phyloP scores from a whole-genome alignment of 2,797 vertebrate species.

The Parotocinclus haroldoi region DNA sequence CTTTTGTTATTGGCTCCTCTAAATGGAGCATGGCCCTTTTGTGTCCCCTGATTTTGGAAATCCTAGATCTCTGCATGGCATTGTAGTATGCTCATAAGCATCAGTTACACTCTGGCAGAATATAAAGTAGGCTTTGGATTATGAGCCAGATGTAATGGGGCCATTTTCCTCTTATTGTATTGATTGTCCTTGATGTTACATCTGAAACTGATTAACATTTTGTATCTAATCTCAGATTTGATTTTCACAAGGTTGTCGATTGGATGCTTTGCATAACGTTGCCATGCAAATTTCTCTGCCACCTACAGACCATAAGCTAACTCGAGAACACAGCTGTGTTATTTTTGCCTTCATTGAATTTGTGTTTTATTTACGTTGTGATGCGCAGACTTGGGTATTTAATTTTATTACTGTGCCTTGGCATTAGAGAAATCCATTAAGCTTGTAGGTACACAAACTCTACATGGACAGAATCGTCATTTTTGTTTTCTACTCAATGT shows the following conservation, averaged over 20 bases:
- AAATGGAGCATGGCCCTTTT: too few species aligned
- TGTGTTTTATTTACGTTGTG: constrained; percentile 3
- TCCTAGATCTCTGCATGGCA: constrained; percentile 6
- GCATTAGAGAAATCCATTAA: not conserved
- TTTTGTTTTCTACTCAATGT: not conserved
- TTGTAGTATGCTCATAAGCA: not conserved
- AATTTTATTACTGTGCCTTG: not conserved
- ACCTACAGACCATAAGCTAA: not conserved
- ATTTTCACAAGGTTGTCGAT: not conserved
- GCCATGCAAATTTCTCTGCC: not conserved
- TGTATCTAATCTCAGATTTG: not conserved
- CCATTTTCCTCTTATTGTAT: not conserved
- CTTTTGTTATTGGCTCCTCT: too few species aligned
- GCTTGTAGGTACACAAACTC: too few species aligned
- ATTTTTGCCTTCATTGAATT: constrained; percentile 1
- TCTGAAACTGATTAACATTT: constrained; percentile 2
- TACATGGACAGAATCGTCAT: too few species aligned
- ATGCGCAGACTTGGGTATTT: not conserved
- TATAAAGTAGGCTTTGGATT: constrained; percentile 17
- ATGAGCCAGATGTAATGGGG: not conserved
- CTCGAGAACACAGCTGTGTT: not conserved
- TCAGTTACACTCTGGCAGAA: not conserved
- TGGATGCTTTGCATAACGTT: not conserved
- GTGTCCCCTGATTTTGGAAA: not conserved
- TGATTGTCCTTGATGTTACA: not conserved